Evolutionary conservation across 1,140 invertebrate species (phyloP), one percentile per base, ranked within the genome.

Genomic region (Battus philenor): DNA sequence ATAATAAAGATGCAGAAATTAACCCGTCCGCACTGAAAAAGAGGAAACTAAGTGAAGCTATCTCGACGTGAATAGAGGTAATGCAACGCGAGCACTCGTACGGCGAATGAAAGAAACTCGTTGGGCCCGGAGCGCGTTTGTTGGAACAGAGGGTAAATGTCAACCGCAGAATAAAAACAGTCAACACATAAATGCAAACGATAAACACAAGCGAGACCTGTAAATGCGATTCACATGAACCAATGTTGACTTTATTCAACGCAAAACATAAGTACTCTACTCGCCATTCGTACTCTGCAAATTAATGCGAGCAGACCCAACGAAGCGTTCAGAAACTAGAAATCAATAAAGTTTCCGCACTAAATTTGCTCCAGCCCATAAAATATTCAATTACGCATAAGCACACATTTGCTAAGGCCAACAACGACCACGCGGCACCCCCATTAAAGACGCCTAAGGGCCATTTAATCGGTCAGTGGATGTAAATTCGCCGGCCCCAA

Each of bases 301-400:
- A 27, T 43, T 32, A 51, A 20, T 26, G 32, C 15, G 12, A 33
- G 27, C 22, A 9, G 38, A 11, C n/a, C n/a, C n/a, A n/a, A 7
- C 11, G 38, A 36, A 49, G 16, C 47, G 31, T 54, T 30, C 43
- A 44, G 27, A 24, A 30, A 43, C 44, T 54, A 50, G 55, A 64
- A 70, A 81, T 79, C 74, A 69, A 78, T 78, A 75, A 71, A 73
- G 59, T 66, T 64, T 67, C 56, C 44, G 49, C 64, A 76, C 67
- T 69, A 70, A 72, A 79, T 81, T 79, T 76, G 57, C 61, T 74
- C 50, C 48, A 66, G 60, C 67, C 65, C 72, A 84, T 82, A 81
- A 84, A 84, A 84, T 84, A 84, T 84, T 84, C 80, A 84, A 84
- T 84, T 82, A 82, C 76, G 74, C 74, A 79, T 78, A 84, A 77